Evolutionary conservation across 2,113 vertebrate species (phyloP).

Genomic region (Camelus dromedarius): DNA sequence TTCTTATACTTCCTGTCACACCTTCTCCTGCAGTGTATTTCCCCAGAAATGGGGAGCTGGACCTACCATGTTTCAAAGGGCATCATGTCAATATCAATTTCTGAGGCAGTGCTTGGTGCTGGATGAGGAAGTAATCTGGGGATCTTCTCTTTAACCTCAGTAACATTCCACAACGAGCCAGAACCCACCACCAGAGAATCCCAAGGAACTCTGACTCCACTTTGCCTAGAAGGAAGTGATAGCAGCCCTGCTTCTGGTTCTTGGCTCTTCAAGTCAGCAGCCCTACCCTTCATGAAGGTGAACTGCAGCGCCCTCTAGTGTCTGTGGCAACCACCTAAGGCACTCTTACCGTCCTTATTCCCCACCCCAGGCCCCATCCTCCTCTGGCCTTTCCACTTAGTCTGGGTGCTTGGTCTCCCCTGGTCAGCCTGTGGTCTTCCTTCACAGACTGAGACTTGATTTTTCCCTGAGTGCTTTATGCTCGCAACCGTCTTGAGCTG

Average conservation of each 20-base stretch:
- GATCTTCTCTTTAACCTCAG: background rate
- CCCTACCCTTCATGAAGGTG: background rate
- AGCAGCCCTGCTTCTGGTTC: background rate
- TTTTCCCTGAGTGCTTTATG: background rate
- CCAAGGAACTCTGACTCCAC: background rate
- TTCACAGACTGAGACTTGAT: background rate
- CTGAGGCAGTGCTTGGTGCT: background rate
- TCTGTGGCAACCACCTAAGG: background rate
- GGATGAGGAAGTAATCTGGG: background rate
- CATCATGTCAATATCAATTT: background rate
- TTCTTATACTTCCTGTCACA: background rate
- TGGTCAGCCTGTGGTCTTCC: background rate
- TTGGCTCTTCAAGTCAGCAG: background rate
- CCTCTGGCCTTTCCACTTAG: background rate
- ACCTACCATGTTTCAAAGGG: background rate
- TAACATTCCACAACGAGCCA: background rate
- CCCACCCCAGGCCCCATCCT: background rate
- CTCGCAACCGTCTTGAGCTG: background rate
- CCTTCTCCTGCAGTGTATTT: background rate
- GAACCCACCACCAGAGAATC: background rate
- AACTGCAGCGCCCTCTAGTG: background rate
- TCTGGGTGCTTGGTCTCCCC: background rate
- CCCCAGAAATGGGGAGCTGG: background rate
- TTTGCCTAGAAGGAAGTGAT: background rate
- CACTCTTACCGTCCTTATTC: background rate